Evolutionary conservation across 2,888 invertebrate species (phyloP).

Genomic region (Electrophaes corylata): DNA sequence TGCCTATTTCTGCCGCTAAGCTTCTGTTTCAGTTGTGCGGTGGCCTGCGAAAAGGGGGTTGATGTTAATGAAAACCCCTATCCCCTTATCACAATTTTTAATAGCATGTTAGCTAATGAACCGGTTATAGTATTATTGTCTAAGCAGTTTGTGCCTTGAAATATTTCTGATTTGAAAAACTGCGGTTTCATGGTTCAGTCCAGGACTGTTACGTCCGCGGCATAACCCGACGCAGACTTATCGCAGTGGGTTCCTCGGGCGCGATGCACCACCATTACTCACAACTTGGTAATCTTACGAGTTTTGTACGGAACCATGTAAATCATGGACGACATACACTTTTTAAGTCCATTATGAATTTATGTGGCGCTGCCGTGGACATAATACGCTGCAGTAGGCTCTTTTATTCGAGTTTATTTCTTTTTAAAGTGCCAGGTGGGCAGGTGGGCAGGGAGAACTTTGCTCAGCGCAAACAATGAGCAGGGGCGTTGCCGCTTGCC

Average conservation of each 20-base stretch:
- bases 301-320: slow-evolving; percentile 32
- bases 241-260: slow-evolving; percentile 17
- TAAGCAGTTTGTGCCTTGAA: neutral
- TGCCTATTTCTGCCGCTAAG: too few species aligned
- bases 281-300: slow-evolving; percentile 34
- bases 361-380: slow-evolving; percentile 27
- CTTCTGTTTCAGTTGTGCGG: too few species aligned
- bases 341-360: slow-evolving; percentile 30
- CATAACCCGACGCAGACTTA: slow-evolving; percentile 23
- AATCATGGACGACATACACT: slow-evolving; percentile 26
- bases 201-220: slow-evolving; percentile 1
- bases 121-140: neutral
- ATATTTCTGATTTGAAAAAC: neutral
- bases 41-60: neutral
- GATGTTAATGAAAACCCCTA: neutral
- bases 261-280: slow-evolving; percentile 31
- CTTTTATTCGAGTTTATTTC: slow-evolving; percentile 12
- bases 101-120: neutral
- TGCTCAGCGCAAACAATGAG: slow-evolving; percentile 16
- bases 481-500: slow-evolving; percentile 3
- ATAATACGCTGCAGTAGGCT: slow-evolving; percentile 17
- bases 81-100: neutral
- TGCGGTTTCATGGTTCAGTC: neutral
- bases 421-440: slow-evolving; percentile 22
- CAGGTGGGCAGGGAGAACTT: slow-evolving; percentile 22